Base-by-base conservation (phyloP, 2,113 vertebrate species). In the Gnathonemus longibarbis region DNA sequence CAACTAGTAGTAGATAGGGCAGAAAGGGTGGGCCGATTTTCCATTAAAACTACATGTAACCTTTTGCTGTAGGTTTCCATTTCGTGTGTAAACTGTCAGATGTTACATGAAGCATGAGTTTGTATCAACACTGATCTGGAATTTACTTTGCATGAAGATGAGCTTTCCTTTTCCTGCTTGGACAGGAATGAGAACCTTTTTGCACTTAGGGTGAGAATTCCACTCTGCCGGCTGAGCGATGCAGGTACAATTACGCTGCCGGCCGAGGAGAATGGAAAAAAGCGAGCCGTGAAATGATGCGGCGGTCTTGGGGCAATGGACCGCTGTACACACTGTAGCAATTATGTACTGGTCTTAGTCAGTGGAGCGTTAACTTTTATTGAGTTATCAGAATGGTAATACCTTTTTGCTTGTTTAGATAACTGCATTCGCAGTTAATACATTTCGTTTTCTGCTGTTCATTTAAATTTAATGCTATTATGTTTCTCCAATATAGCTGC, bases 381-480 rank as follows among this genome's bases (percentile, higher is more conserved):
- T 86, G 50, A 6, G 50, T 53, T 84, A 35, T 87, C 49, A 87
- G 19, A 87, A 87, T 31, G 50, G 50, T 52, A 53, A 87, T 52
- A 87, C n/a, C 50, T 80, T 53, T 53, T 87, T 87, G 31, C 50
- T 49, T 50, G 45, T 49, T 87, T 87, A 53, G 49, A 53, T 87
- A 35, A 53, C 49, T 39, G 5, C 35, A 31, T 53, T 87, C 4
- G 11, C 27, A 87, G 10, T 87, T 53, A 35, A 87, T 87, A 27
- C 50, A 19, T 87, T 56, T 53, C 3, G 2, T 19, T 87, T 56
- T 87, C 17, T 35, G 85, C 50, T 86, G 42, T 49, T 42, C 84
- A 86, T 24, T 86, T 50, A 27, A 27, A 86, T 86, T 50, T 86
- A n/a, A 49, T 48, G 11, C n/a, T 50, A 13, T 49, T 45, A 50